phyloP scores from a whole-genome alignment of 2,797 vertebrate species.

The Orestias chungarensis region DNA sequence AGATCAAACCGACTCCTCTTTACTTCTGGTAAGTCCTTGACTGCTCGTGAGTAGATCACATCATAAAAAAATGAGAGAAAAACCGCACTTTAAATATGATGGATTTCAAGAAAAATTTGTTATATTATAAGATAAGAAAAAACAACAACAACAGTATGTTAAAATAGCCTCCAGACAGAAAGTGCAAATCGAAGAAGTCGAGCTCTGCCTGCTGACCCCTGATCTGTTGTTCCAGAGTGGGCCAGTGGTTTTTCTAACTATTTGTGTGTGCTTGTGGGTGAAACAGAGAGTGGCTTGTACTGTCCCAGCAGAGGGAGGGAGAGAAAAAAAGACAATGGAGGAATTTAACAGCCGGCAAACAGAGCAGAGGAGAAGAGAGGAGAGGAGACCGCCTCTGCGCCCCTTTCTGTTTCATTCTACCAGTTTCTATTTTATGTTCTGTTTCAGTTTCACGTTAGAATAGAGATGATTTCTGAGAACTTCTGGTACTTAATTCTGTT shows the following conservation, averaged over 20 bases:
- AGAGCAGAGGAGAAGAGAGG: constrained; percentile 28
- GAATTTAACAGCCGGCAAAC: constrained; percentile 69
- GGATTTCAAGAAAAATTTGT: too few species aligned
- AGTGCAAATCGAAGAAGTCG: background rate
- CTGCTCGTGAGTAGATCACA: background rate
- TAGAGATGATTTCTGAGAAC: background rate
- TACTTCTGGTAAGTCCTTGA: background rate
- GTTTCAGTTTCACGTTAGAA: background rate
- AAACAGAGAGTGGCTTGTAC: constrained; percentile 54
- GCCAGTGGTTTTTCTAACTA: constrained; percentile 28
- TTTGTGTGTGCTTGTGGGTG: constrained; percentile 4
- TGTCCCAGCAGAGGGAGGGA: constrained; percentile 37
- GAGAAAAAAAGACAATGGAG: constrained; percentile 57
- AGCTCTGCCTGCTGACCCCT: constrained; percentile 49
- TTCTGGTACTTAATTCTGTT: background rate
- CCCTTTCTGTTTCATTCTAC: background rate
- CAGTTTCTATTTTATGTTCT: background rate
- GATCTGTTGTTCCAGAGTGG: constrained; percentile 50
- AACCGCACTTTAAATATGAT: background rate
- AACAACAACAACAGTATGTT: background rate
- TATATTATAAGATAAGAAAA: too few species aligned
- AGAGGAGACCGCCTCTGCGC: constrained; percentile 6
- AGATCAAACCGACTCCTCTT: background rate
- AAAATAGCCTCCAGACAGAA: background rate
- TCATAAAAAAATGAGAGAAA: background rate